A percentile compares a stretch with the other conserved stretches of the same genome.
phyloP scores from a whole-genome alignment of 2,888 invertebrate genomes.

The Lepeophtheirus nordmannii region DNA sequence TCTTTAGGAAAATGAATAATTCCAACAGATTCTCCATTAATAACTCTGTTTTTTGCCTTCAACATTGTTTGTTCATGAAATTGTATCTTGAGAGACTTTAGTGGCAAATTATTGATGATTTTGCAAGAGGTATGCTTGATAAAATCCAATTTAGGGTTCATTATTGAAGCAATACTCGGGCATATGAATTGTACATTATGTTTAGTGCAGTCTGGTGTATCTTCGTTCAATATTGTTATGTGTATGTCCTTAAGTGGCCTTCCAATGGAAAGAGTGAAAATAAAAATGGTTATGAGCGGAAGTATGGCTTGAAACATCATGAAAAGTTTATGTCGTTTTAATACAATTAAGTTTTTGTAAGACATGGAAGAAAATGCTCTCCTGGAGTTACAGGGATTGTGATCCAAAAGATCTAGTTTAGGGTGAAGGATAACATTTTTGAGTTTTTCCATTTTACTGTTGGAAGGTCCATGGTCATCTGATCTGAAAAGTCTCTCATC shows the following conservation, averaged over 20 bases:
- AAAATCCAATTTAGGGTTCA: neutral
- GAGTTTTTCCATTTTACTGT: neutral
- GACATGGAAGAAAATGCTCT: neutral
- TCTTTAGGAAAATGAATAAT: neutral
- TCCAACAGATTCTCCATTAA: neutral
- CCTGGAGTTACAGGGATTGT: neutral
- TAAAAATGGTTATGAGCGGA: neutral
- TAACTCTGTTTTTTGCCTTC: neutral
- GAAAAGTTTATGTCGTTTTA: conserved; percentile 2
- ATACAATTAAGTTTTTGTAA: conserved; percentile 3
- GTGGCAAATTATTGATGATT: neutral
- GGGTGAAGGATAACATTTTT: too few species aligned
- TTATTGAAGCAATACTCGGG: neutral
- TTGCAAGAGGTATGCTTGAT: neutral
- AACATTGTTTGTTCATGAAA: neutral
- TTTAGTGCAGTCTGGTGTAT: neutral
- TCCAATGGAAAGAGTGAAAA: conserved; percentile 8
- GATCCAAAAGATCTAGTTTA: too few species aligned
- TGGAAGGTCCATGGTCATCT: neutral
- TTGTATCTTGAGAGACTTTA: neutral
- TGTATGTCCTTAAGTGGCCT: neutral
- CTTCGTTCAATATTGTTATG: conserved; percentile 2
- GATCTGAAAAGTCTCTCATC: neutral
- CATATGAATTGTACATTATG: neutral
- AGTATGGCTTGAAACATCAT: conserved; percentile 12